Evolutionary conservation across 2,113 vertebrate species (phyloP), one percentile per base, ranked within the genome.

Genomic region (Heloderma charlesbogerti): DNA sequence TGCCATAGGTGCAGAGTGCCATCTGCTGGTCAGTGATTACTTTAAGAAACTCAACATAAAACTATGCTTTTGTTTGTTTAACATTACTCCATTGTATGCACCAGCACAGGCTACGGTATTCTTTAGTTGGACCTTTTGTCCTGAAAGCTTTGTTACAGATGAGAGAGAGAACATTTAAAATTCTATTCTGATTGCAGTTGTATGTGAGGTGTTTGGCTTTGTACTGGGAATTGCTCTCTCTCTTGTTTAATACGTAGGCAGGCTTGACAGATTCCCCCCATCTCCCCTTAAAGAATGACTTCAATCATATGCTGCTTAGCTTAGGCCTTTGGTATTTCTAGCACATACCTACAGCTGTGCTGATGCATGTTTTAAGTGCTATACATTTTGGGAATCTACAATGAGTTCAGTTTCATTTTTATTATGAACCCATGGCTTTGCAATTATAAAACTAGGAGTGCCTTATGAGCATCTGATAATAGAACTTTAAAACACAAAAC

Each of bases 301-400:
- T 84, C 4, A 57, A 89, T 75, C 7, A 7, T 87, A 9, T 7
- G 3, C 45, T 1, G 37, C 40, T 86, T 91, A 84, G 72, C 67
- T 25, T 9, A 86, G n/a, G 0, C 22, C 63, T 5, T 81, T 90
- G 84, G 82, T 66, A 81, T 95, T 94, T n/a, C 91, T 94, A 89
- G 93, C 20, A 69, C 60, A 94, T 87, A 89, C 88, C 84, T 92
- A 87, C 5, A 87, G 40, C 87, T 80, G 72, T 91, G 86, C 48
- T 86, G 94, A 93, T 92, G 88, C 86, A 77, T 31, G 90, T 89
- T 79, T 57, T 89, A 93, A 93, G 93, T 95, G 75, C 88, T 93
- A 72, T 93, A 95, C 54, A 10, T 57, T 79, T 89, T 82, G 40
- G 7, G 60, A 71, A 96, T 84, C 79, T 92, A 75, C 96, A 54